phyloP scores from a whole-genome alignment of 1,140 invertebrate genomes.

The Drosophila pseudoananassae region DNA sequence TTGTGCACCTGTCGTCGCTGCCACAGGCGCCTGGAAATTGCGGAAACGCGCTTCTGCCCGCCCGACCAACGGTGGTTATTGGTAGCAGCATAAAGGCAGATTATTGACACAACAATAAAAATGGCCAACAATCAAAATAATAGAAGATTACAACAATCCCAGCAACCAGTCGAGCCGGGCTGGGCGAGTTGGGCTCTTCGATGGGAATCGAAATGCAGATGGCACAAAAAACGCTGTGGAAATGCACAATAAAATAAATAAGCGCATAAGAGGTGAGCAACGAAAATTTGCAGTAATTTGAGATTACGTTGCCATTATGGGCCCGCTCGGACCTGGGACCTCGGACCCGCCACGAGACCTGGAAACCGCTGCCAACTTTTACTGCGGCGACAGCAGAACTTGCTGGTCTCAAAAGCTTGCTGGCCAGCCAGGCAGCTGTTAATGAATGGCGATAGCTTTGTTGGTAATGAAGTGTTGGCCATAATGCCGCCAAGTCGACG shows the following conservation, averaged over 20 bases:
- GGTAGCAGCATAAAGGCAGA: constrained; percentile 55
- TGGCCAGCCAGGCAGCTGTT: constrained; percentile 55
- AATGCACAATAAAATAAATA: constrained; percentile 65
- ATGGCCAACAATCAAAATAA: constrained; percentile 71
- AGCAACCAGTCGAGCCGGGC: constrained; percentile 5
- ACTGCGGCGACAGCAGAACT: constrained; percentile 63
- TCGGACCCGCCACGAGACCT: constrained; percentile 29
- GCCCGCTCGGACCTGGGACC: background rate
- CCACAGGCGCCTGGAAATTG: constrained; percentile 49
- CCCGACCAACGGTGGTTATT: constrained; percentile 29
- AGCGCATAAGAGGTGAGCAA: constrained; percentile 62
- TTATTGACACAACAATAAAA: constrained; percentile 73
- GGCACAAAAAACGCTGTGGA: constrained; percentile 52
- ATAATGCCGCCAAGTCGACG: constrained; percentile 55
- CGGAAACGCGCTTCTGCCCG: constrained; percentile 47
- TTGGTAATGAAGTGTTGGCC: constrained; percentile 78
- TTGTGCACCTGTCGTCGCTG: constrained; percentile 46
- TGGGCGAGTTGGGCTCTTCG: constrained; percentile 6
- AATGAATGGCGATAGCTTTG: constrained; percentile 80
- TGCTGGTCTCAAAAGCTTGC: constrained; percentile 21
- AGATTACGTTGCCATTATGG: constrained; percentile 74
- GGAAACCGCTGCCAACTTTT: constrained; percentile 59
- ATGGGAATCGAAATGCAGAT: constrained; percentile 9
- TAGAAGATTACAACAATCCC: constrained; percentile 50
- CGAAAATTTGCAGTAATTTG: constrained; percentile 80